phyloP scores from a whole-genome alignment of 2,113 vertebrate species.

The Dasypus novemcinctus region DNA sequence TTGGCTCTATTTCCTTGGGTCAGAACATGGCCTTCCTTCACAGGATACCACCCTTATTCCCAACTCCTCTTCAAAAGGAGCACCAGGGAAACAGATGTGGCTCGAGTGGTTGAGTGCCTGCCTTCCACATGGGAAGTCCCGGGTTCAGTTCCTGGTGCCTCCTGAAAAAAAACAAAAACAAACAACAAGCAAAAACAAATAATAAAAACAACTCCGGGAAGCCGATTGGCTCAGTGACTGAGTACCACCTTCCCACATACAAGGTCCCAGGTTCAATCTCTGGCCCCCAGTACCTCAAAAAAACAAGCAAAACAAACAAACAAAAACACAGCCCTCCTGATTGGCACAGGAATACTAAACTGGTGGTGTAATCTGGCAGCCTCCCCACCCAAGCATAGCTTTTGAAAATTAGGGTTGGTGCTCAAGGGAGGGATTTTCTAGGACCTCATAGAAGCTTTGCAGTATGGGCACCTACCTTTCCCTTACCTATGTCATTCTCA shows the following conservation, averaged over 20 bases:
- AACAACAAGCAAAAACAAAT: no score
- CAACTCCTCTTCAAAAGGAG: conserved; percentile 60
- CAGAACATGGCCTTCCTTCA: conserved; percentile 53
- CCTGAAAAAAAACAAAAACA: no score
- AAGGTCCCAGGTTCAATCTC: no score
- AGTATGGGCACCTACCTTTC: conserved; percentile 61
- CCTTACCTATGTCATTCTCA: conserved; percentile 55
- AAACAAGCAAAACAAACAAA: no score
- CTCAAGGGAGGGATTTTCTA: conserved; percentile 72
- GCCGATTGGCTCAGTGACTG: no score
- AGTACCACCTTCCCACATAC: no score
- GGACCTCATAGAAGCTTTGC: conserved; percentile 72
- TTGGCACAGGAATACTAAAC: conserved; percentile 69
- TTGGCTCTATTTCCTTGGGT: conserved; percentile 57
- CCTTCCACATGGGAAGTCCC: no score
- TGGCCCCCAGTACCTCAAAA: no score
- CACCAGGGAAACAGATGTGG: neutral
- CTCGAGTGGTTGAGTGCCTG: no score
- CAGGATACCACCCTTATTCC: conserved; percentile 57
- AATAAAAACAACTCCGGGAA: no score
- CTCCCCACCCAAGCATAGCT: conserved; percentile 66
- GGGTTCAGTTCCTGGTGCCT: no score
- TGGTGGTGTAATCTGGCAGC: conserved; percentile 64
- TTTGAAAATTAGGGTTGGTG: conserved; percentile 70
- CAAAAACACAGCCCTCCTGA: conserved; percentile 48